These are phyloP conservation scores for Meteorus cinctellus DNA, from an alignment of 2,888 invertebrate species.

Conservation along the genomic window DNA sequence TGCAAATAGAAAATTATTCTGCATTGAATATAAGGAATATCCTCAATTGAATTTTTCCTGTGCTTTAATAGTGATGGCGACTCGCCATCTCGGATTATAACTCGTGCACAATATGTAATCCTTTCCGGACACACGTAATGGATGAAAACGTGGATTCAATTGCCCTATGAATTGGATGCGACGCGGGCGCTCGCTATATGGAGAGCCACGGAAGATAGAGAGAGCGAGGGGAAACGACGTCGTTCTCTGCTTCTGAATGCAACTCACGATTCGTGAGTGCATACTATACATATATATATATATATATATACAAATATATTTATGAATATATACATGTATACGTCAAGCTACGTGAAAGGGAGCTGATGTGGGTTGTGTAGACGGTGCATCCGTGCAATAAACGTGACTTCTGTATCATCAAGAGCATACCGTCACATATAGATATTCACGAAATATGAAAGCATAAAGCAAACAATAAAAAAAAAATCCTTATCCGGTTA, in stretches of 20 bases:
- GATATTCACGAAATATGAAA: not conserved
- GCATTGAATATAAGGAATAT: too few relatives aligned
- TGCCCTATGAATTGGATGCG: slow-evolving; percentile 66
- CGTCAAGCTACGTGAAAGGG: slow-evolving; percentile 33
- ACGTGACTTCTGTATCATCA: slow-evolving; percentile 7
- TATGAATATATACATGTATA: not conserved
- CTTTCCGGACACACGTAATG: slow-evolving; percentile 70
- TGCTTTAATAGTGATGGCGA: not conserved
- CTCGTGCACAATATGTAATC: slow-evolving; percentile 61
- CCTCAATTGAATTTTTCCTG: too few relatives aligned
- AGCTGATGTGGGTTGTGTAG: slow-evolving; percentile 8
- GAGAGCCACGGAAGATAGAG: not conserved
- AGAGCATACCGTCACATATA: not conserved
- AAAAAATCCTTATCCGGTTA: not conserved
- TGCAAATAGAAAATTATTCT: too few relatives aligned
- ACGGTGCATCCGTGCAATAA: slow-evolving; percentile 43
- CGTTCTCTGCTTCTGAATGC: slow-evolving; percentile 15
- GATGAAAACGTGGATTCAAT: slow-evolving; percentile 71
- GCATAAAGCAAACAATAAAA: not conserved
- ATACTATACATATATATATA: slow-evolving; percentile 3
- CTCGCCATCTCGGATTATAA: slow-evolving; percentile 23
- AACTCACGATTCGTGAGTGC: slow-evolving; percentile 20
- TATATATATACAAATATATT: slow-evolving; percentile 14
- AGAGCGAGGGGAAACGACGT: not conserved
- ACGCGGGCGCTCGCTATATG: slow-evolving; percentile 42